Evolutionary conservation across 2,797 vertebrate genomes (phyloP).

Genomic region (Muscicapa striata): DNA sequence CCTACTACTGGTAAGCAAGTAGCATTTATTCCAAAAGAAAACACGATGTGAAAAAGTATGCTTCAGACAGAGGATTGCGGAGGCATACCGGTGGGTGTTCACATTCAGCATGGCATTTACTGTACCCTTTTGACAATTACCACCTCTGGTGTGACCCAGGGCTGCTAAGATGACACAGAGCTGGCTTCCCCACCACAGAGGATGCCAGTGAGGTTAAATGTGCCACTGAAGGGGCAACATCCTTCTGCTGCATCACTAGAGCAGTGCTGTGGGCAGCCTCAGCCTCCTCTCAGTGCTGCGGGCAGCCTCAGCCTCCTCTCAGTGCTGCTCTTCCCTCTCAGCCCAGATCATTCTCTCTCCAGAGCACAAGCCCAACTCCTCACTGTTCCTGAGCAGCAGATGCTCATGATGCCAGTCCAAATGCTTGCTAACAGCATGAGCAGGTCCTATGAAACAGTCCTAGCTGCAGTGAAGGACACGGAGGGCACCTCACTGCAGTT

Average conservation of each 20-base stretch:
- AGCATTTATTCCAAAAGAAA: not conserved
- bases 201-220: not conserved
- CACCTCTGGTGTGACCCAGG: not conserved
- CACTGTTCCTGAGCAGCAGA: not conserved
- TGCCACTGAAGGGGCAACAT: not conserved
- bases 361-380: not conserved
- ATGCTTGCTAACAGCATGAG: not conserved
- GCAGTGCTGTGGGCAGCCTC: not conserved
- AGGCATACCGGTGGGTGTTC: not conserved
- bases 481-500: not conserved
- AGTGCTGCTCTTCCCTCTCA: not conserved
- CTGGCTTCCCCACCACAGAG: not conserved
- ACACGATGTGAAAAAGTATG: not conserved
- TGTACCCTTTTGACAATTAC: not conserved
- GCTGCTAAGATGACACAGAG: not conserved
- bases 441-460: not conserved
- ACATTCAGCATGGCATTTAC: not conserved
- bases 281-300: not conserved
- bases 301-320: not conserved
- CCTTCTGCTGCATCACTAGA: not conserved
- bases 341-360: not conserved
- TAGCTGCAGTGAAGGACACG: rapidly evolving
- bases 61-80: not conserved
- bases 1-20: not conserved
- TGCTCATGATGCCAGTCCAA: not conserved